phyloP scores from a whole-genome alignment of 1,140 invertebrate genomes.

The Cotesia vestalis region DNA sequence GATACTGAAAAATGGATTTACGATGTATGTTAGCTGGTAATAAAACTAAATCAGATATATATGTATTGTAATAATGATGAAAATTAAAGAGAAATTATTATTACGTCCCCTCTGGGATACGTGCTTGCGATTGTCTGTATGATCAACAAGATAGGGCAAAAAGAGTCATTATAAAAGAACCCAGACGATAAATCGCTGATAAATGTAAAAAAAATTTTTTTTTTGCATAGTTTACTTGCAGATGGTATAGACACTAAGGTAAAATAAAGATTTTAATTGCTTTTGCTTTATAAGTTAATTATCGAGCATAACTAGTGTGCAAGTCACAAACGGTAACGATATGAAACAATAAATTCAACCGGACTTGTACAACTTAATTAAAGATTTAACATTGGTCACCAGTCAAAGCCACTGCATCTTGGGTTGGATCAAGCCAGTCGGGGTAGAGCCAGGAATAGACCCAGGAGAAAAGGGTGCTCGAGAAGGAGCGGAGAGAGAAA shows the following conservation, averaged over 20 bases:
- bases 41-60: conserved; percentile 13
- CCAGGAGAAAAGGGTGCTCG: background rate
- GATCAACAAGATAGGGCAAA: background rate
- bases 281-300: too few relatives aligned
- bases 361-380: conserved; percentile 26
- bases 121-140: background rate
- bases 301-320: background rate
- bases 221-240: background rate
- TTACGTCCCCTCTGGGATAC: background rate
- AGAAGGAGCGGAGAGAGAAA: conserved; percentile 4
- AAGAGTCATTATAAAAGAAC: background rate
- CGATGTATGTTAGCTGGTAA: background rate
- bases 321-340: background rate
- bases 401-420: background rate
- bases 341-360: conserved; percentile 18
- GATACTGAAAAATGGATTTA: conserved; percentile 33
- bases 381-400: background rate
- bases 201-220: background rate
- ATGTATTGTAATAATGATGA: conserved; percentile 28
- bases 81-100: conserved; percentile 37
- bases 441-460: background rate
- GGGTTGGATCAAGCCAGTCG: too few relatives aligned
- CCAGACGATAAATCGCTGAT: background rate
- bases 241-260: background rate
- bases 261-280: background rate